These are phyloP conservation scores for Labeo calbasu DNA, from an alignment of 2,797 vertebrate species.

Conservation along the genomic window DNA sequence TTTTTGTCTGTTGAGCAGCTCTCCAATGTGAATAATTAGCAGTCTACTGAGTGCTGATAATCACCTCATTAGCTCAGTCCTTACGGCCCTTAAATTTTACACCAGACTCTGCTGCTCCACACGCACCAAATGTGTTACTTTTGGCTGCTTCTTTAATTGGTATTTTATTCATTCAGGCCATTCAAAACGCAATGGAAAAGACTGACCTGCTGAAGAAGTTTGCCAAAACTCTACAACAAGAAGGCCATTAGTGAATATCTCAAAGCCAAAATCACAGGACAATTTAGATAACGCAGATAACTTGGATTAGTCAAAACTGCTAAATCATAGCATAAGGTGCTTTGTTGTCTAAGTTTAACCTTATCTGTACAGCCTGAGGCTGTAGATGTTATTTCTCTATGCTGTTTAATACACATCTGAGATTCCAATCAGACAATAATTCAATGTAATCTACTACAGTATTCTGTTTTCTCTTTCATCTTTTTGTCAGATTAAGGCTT, in stretches of 20 bases:
- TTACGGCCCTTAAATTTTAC: conserved; percentile 29
- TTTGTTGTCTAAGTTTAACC: not conserved
- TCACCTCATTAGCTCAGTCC: conserved; percentile 18
- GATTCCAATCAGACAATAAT: not conserved
- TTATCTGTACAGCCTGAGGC: not conserved
- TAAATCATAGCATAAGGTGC: not conserved
- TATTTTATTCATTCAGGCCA: conserved; percentile 21
- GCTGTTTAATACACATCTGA: conserved; percentile 4
- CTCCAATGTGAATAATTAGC: not conserved
- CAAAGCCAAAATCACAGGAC: not conserved
- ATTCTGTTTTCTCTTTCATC: not conserved
- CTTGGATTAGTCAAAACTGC: not conserved
- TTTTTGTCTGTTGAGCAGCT: conserved; percentile 4
- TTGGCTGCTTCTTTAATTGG: conserved; percentile 28
- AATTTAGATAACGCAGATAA: conserved; percentile 7
- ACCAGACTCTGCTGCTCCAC: conserved; percentile 4
- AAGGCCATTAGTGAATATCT: conserved; percentile 3
- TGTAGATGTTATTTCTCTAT: not conserved
- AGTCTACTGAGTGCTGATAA: not conserved
- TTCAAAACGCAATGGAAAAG: conserved; percentile 3
- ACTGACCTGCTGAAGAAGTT: not conserved
- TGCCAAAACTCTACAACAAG: conserved; percentile 1
- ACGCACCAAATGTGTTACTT: conserved; percentile 31
- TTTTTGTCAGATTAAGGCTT: not conserved
- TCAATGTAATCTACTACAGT: not conserved